Percentiles rank a stretch among this genome's conserved stretches.
Evolutionary conservation across 2,113 vertebrate genomes (phyloP).

Genomic region (Miniopterus natalensis): DNA sequence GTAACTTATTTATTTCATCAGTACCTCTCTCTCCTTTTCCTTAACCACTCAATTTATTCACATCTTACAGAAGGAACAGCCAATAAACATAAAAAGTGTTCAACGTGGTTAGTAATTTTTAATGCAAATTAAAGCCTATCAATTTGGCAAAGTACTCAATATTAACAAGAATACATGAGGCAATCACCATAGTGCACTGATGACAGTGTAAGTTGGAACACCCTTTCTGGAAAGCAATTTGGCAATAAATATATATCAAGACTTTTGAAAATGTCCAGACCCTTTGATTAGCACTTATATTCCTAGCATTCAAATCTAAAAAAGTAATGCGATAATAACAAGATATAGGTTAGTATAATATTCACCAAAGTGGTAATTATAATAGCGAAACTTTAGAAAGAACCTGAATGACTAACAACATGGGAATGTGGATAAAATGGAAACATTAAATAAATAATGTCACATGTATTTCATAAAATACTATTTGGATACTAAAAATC

Average conservation of each 20-base stretch:
- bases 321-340: background rate
- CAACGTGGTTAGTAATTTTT: background rate
- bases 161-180: background rate
- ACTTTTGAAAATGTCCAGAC: background rate
- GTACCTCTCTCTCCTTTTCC: background rate
- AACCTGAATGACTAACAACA: background rate
- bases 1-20: conserved; percentile 12
- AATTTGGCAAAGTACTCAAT: conserved; percentile 9
- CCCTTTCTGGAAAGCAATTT: background rate
- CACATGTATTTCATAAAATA: background rate
- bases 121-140: conserved; percentile 10
- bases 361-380: background rate
- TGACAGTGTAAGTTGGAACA: background rate
- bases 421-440: background rate
- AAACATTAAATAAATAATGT: background rate
- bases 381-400: conserved; percentile 24
- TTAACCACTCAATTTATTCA: background rate
- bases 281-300: background rate
- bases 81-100: conserved; percentile 25
- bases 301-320: conserved; percentile 29
- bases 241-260: background rate
- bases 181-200: background rate
- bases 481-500: background rate
- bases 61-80: background rate
- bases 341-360: background rate